phyloP scores from a whole-genome alignment of 1,140 invertebrate genomes.

The Choristoneura fumiferana region DNA sequence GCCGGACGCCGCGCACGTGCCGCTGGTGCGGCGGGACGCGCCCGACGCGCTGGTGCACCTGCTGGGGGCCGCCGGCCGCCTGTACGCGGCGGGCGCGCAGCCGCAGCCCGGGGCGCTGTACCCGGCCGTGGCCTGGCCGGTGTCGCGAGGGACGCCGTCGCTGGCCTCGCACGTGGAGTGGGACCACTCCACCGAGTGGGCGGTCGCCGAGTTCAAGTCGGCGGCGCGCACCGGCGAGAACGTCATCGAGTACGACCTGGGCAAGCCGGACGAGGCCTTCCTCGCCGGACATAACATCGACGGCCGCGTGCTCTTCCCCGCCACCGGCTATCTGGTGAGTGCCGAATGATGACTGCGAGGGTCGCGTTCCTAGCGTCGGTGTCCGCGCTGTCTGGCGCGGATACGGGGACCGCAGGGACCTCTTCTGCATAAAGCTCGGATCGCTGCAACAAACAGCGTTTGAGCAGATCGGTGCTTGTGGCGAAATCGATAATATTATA shows the following conservation, averaged over 20 bases:
- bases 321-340: constrained; percentile 93
- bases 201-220: constrained; percentile 84
- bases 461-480: too few relatives aligned
- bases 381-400: too few relatives aligned
- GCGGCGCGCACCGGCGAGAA: constrained; percentile 83
- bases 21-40: constrained; percentile 53
- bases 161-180: constrained; percentile 91
- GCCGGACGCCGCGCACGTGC: constrained; percentile 68
- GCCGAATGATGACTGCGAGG: background rate
- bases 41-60: constrained; percentile 41
- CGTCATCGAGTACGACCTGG: constrained; percentile 88
- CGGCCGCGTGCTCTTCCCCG: constrained; percentile 95
- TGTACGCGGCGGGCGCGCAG: constrained; percentile 89
- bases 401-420: too few relatives aligned
- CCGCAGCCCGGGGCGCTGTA: constrained; percentile 87
- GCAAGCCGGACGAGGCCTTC: constrained; percentile 87
- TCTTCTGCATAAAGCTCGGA: too few relatives aligned
- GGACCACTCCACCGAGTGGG: constrained; percentile 93
- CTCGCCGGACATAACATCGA: constrained; percentile 95
- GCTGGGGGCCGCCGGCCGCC: constrained; percentile 72
- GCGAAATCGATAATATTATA: too few relatives aligned
- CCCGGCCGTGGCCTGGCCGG: constrained; percentile 88
- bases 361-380: too few relatives aligned
- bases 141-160: constrained; percentile 94
- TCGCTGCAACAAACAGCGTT: too few relatives aligned